These are phyloP conservation scores for Borostomias antarcticus DNA, from an alignment of 2,797 vertebrate genomes.

Conservation along the genomic window DNA sequence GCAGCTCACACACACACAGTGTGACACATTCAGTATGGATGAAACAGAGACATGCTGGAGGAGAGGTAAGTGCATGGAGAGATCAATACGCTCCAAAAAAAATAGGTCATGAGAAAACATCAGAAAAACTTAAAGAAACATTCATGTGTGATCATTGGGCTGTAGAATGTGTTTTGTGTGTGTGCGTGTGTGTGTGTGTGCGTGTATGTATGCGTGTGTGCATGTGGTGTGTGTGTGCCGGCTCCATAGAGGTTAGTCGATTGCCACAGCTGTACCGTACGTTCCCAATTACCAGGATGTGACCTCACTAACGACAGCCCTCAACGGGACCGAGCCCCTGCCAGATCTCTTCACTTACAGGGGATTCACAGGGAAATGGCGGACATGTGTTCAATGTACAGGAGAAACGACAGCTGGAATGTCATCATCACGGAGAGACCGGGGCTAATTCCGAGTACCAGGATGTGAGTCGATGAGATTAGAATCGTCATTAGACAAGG, in stretches of 20 bases:
- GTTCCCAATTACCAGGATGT: neutral
- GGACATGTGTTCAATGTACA: slow-evolving; percentile 27
- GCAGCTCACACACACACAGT: slow-evolving; percentile 32
- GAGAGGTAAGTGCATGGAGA: slow-evolving; percentile 9
- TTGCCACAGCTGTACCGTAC: neutral
- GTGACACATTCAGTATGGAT: slow-evolving; percentile 17
- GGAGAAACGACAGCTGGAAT: slow-evolving; percentile 25
- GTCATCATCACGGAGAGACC: slow-evolving; percentile 15
- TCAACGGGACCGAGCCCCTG: neutral
- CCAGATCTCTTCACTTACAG: slow-evolving; percentile 4
- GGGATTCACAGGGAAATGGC: slow-evolving; percentile 25
- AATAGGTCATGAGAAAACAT: slow-evolving; percentile 19
- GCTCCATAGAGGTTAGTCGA: slow-evolving; percentile 3
- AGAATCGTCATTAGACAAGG: neutral
- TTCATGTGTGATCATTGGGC: neutral
- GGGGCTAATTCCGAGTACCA: slow-evolving; percentile 21
- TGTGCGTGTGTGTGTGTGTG: too few species aligned
- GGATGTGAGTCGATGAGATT: slow-evolving; percentile 19
- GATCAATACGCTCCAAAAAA: slow-evolving; percentile 28
- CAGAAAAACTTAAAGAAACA: slow-evolving; percentile 19
- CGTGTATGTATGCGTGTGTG: too few species aligned
- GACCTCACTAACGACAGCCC: neutral
- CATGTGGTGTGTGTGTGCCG: neutral
- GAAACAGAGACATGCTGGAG: slow-evolving; percentile 28
- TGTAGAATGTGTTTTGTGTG: neutral